phyloP scores from a whole-genome alignment of 2,888 invertebrate species.

The Anthrax anthrax region DNA sequence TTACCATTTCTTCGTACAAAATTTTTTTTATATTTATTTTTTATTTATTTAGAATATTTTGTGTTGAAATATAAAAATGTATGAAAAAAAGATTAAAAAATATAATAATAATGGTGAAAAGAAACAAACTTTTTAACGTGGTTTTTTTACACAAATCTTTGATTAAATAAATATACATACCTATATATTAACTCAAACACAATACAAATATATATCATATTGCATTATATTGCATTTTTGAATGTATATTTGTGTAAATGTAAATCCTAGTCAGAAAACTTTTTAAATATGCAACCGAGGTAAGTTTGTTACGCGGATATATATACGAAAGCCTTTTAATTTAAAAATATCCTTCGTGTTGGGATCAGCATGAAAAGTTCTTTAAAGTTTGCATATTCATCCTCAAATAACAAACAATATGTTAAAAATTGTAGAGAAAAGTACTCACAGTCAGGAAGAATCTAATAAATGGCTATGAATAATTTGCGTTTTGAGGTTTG shows the following conservation, averaged over 20 bases:
- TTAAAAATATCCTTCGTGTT: slow-evolving; percentile 7
- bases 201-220: too few relatives aligned
- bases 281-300: slow-evolving; percentile 5
- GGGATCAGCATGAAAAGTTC: slow-evolving; percentile 8
- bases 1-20: background rate
- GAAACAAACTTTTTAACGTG: slow-evolving; percentile 5
- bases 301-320: slow-evolving; percentile 6
- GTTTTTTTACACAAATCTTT: background rate
- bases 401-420: slow-evolving; percentile 2
- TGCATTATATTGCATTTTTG: too few relatives aligned
- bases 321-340: slow-evolving; percentile 8
- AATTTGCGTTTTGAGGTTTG: slow-evolving; percentile 6
- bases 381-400: slow-evolving; percentile 8
- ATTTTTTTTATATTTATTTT: background rate
- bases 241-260: too few relatives aligned
- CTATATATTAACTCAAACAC: too few relatives aligned
- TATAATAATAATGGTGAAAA: too few relatives aligned
- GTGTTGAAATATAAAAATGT: background rate
- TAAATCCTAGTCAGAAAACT: too few relatives aligned
- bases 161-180: too few relatives aligned
- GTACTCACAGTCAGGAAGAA: slow-evolving; percentile 1
- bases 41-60: too few relatives aligned
- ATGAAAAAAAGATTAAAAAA: slow-evolving; percentile 3
- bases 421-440: background rate
- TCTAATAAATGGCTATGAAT: slow-evolving; percentile 6